Evolutionary conservation across 2,113 vertebrate genomes (phyloP).

Genomic region (Urocitellus parryii): DNA sequence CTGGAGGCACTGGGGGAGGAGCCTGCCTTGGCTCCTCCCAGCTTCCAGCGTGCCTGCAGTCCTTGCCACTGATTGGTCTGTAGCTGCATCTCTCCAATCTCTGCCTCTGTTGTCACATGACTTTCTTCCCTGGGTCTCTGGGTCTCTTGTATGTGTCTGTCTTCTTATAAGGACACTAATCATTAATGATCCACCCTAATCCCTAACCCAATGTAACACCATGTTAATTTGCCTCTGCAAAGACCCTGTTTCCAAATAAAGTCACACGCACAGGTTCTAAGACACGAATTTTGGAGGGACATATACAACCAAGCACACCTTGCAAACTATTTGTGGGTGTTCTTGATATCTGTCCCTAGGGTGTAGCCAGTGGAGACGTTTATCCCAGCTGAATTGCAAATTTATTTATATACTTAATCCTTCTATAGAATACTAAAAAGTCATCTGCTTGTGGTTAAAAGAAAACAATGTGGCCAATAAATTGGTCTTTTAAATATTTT

Average conservation of each 20-base stretch:
- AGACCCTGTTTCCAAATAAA: slow-evolving; percentile 13
- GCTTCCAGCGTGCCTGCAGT: not conserved
- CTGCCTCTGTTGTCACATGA: not conserved
- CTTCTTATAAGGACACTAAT: not conserved
- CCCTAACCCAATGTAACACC: not conserved
- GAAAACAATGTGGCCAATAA: slow-evolving; percentile 5
- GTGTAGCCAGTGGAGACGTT: not conserved
- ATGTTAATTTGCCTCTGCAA: slow-evolving; percentile 25
- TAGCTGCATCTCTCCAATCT: no score
- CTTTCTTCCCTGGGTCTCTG: not conserved
- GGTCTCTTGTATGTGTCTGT: not conserved
- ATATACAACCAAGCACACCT: not conserved
- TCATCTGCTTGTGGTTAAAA: not conserved
- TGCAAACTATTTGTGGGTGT: not conserved
- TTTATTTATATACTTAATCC: not conserved
- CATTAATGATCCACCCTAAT: not conserved
- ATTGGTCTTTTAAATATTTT: slow-evolving; percentile 7
- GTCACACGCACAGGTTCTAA: not conserved
- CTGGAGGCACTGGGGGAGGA: not conserved
- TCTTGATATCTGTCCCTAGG: not conserved
- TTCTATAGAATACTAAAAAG: not conserved
- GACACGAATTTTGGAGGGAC: not conserved
- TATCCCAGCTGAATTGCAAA: not conserved
- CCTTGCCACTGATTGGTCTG: not conserved
- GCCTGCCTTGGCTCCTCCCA: not conserved